phyloP scores from a whole-genome alignment of 2,797 vertebrate species.

The Euphonia xanthogaster region DNA sequence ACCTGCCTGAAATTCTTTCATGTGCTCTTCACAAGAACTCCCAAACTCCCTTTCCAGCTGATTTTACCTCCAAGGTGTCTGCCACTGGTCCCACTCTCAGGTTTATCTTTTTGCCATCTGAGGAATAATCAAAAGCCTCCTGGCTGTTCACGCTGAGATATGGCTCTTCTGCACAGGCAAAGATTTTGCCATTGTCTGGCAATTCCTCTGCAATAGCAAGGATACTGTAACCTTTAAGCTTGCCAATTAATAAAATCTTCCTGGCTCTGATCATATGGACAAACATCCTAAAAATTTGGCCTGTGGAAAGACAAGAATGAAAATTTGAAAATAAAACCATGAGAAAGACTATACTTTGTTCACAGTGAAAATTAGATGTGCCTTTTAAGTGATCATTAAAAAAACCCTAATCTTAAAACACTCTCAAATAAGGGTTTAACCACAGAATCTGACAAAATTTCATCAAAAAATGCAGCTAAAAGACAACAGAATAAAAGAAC shows the following conservation, averaged over 20 bases:
- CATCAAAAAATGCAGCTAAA: conserved; percentile 10
- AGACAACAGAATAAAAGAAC: conserved; percentile 44
- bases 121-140: conserved; percentile 76
- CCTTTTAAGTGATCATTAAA: background rate
- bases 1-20: background rate
- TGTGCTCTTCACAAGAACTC: background rate
- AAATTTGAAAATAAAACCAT: background rate
- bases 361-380: background rate
- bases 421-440: background rate
- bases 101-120: conserved; percentile 77
- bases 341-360: background rate
- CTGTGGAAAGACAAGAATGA: conserved; percentile 41
- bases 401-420: background rate
- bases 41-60: background rate
- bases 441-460: conserved; percentile 29
- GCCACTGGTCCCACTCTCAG: conserved; percentile 71
- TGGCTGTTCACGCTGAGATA: conserved; percentile 62
- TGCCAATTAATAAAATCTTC: conserved; percentile 77
- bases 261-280: conserved; percentile 71
- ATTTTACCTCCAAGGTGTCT: conserved; percentile 75
- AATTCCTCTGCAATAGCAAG: conserved; percentile 78
- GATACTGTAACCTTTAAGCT: conserved; percentile 76
- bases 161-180: conserved; percentile 68
- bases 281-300: conserved; percentile 77
- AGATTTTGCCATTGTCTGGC: conserved; percentile 73